phyloP scores from a whole-genome alignment of 2,797 vertebrate species.

The Channa striata region DNA sequence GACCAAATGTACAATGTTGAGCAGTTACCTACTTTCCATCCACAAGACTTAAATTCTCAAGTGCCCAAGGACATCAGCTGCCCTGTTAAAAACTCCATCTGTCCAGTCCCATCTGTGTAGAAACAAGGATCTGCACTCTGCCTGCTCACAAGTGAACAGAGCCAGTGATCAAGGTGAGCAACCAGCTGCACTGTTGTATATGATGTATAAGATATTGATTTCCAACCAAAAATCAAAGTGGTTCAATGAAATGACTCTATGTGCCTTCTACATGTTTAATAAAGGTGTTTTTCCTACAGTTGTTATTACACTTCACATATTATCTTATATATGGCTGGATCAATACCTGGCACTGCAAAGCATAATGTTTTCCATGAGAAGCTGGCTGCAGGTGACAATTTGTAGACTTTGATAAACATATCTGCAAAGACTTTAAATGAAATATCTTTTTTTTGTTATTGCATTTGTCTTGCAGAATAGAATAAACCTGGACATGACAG shows the following conservation, averaged over 20 bases:
- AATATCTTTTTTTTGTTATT: background rate
- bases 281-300: background rate
- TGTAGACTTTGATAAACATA: background rate
- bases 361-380: background rate
- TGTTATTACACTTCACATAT: background rate
- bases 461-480: background rate
- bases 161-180: constrained; percentile 68
- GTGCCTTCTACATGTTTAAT: background rate
- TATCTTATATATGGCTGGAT: background rate
- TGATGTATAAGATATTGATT: no score
- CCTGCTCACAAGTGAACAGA: constrained; percentile 63
- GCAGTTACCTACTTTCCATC: constrained; percentile 44
- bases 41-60: constrained; percentile 39
- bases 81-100: constrained; percentile 74
- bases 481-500: constrained; percentile 6
- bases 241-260: constrained; percentile 5
- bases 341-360: background rate
- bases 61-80: constrained; percentile 67
- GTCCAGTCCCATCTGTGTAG: constrained; percentile 75
- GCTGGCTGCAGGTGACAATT: background rate
- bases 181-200: constrained; percentile 37
- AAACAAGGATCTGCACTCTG: constrained; percentile 50
- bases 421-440: background rate
- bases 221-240: constrained; percentile 5
- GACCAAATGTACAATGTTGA: constrained; percentile 25